These are phyloP conservation scores for Chelidonichthys spinosus DNA, from an alignment of 2,797 vertebrate species.

Conservation along the genomic window DNA sequence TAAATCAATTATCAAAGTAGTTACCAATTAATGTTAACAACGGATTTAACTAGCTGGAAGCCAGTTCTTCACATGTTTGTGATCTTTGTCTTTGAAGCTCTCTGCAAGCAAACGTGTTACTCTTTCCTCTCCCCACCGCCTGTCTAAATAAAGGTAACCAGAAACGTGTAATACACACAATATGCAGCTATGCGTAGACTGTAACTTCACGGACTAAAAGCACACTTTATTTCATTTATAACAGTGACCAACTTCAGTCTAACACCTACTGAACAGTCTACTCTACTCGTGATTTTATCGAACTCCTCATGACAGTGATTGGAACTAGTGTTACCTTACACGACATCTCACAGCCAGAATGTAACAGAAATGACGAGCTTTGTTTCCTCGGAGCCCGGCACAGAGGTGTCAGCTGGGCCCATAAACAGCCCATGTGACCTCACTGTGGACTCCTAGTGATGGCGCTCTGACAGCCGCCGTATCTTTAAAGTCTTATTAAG, in stretches of 20 bases:
- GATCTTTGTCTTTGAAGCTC: neutral
- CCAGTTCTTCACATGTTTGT: neutral
- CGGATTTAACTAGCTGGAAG: neutral
- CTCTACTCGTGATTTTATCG: neutral
- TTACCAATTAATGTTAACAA: neutral
- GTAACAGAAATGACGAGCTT: conserved; percentile 14
- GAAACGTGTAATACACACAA: neutral
- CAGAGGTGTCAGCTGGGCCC: conserved; percentile 14
- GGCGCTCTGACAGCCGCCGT: neutral
- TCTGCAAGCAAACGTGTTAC: neutral
- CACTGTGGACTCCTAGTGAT: neutral
- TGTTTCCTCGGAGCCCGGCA: conserved; percentile 19
- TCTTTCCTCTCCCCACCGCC: neutral
- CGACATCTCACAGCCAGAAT: conserved; percentile 2
- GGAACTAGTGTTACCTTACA: neutral
- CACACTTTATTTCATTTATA: neutral
- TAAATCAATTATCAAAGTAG: neutral
- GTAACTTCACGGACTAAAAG: neutral
- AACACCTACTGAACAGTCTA: neutral
- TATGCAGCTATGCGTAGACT: neutral
- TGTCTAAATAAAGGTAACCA: neutral
- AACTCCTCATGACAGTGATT: neutral
- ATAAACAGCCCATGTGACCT: conserved; percentile 20
- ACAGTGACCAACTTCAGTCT: neutral
- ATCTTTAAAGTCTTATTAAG: conserved; percentile 1